A percentile compares a stretch with the other conserved stretches of the same genome.
These are phyloP conservation scores for Thymelicus lineola DNA, from an alignment of 2,888 invertebrate species.

Conservation along the genomic window DNA sequence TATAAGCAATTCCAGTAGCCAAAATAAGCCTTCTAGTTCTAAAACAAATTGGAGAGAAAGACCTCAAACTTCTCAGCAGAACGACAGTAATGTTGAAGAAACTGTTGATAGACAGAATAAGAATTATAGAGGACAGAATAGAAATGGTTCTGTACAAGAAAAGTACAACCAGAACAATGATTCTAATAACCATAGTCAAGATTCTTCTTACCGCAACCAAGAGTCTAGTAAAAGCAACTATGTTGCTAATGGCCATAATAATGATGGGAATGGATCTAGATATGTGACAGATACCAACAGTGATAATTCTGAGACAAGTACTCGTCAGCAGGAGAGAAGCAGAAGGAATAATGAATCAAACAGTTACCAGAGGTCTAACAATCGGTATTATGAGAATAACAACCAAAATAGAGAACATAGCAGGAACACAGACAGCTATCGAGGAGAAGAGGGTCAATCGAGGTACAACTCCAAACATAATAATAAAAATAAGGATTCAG, in stretches of 20 bases:
- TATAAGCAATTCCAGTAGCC: slow-evolving; percentile 43
- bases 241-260: slow-evolving; percentile 46
- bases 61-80: slow-evolving; percentile 56
- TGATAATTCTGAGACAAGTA: slow-evolving; percentile 42
- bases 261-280: slow-evolving; percentile 44
- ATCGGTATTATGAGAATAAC: slow-evolving; percentile 43
- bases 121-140: slow-evolving; percentile 35
- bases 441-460: slow-evolving; percentile 61
- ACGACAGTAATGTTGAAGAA: slow-evolving; percentile 44
- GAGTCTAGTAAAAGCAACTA: slow-evolving; percentile 48
- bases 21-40: slow-evolving; percentile 57
- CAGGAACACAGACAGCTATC: slow-evolving; percentile 41
- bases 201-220: slow-evolving; percentile 45
- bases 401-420: slow-evolving; percentile 45
- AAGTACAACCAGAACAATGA: slow-evolving; percentile 49
- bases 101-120: slow-evolving; percentile 50
- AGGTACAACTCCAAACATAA: slow-evolving; percentile 65
- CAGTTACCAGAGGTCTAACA: slow-evolving; percentile 39
- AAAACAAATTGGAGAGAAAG: slow-evolving; percentile 73
- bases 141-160: slow-evolving; percentile 25
- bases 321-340: slow-evolving; percentile 46
- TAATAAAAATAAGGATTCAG: slow-evolving; percentile 60
- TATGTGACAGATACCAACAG: slow-evolving; percentile 43
- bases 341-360: slow-evolving; percentile 42
- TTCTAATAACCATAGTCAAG: slow-evolving; percentile 43